Evolutionary conservation across 2,797 vertebrate genomes (phyloP), one percentile per base, ranked within the genome.

Genomic region (Squalus acanthias): DNA sequence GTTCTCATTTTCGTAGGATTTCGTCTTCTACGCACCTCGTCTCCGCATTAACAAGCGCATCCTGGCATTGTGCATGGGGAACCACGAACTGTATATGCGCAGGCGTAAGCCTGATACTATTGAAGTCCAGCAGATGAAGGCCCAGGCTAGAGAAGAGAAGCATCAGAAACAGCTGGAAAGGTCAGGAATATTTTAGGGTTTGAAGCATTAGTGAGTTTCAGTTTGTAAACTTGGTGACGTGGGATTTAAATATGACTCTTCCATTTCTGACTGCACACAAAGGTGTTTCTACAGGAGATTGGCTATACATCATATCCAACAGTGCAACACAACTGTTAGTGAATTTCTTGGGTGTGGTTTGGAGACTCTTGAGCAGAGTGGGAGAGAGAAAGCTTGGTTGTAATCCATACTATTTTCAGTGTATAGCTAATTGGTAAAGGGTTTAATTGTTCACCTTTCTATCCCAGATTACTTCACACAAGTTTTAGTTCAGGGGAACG

Each of bases 61-160:
- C 96, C 97, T 99, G 97, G 99, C 99, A 0, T 98, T 99, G 4
- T 99, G 99, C 97, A 99, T 99, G 99, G 99, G 99, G 50, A 99
- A 99, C 98, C 99, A 99, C 0, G 99, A 99, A 97, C 98, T 99
- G 96, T 99, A 99, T 96, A 99, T 99, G 99, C 98, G 99, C 95
- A 98, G 99, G 65, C 98, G 99, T 96, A 99, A 99, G 96, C 99
- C 99, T 0, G 99, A 99, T 97, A 99, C 99, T 97, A 99, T 99
- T 0, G 99, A 99, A 97, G 99, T 99, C 96, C 99, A 99, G 97
- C 99, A 99, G 98, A 99, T 99, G 99, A 99, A 99, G 97, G 99
- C 99, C 60, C 99, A 99, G 97, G 99, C 99, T 96, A 98, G 99
- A 82, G 99, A 99, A 97, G 99, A 99, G 97, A 99, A 99, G 96